Conservation (phyloP, 1,140 invertebrate species). For the Micrasema longulum region DNA sequence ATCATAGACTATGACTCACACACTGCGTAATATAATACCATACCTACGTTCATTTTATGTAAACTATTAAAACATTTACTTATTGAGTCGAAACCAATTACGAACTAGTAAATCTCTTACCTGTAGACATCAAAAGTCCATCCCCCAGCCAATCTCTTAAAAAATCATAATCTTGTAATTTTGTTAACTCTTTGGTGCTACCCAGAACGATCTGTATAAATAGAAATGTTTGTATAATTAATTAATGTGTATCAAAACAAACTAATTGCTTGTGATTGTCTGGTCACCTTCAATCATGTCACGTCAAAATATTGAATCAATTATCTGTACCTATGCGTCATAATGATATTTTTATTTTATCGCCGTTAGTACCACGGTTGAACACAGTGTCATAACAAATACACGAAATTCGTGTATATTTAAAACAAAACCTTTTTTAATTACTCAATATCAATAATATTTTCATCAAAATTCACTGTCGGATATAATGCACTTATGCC, state of each 20-base stretch:
- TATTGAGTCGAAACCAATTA: not conserved
- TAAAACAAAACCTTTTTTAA: not conserved
- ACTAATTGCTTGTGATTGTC: not conserved
- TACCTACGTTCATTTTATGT: not conserved
- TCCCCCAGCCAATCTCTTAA: slow-evolving; percentile 49
- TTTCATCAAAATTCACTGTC: not conserved
- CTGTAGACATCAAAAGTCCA: slow-evolving; percentile 48
- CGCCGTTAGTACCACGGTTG: not conserved
- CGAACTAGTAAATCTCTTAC: slow-evolving; percentile 31
- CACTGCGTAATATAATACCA: not conserved
- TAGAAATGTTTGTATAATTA: not conserved
- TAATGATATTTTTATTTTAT: not conserved
- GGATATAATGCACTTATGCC: no score
- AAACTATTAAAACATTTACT: not conserved
- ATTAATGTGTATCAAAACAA: not conserved
- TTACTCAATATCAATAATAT: not conserved
- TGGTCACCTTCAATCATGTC: not conserved
- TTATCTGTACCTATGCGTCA: not conserved
- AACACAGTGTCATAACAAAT: not conserved
- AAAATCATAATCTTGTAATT: slow-evolving; percentile 57
- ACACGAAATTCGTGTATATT: not conserved
- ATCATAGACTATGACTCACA: not conserved
- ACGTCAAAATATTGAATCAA: not conserved
- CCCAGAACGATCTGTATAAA: slow-evolving; percentile 37
- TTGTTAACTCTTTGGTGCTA: slow-evolving; percentile 45